Percentiles rank a stretch among this genome's conserved stretches.
Conservation (phyloP, 2,113 vertebrate species). For the Cephalopholis sonnerati region DNA sequence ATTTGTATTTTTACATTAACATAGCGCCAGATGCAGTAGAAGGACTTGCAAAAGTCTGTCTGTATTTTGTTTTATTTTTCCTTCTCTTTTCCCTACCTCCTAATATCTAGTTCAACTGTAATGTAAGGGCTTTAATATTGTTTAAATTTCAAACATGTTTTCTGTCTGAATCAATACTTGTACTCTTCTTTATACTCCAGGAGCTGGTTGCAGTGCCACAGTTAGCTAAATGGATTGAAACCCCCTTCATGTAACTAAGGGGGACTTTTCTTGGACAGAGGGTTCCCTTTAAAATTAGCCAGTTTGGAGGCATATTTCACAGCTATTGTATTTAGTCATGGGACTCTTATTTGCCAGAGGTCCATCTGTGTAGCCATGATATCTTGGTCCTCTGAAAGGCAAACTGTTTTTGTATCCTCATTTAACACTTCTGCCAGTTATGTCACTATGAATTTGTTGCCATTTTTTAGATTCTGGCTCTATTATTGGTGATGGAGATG, state of each 20-base stretch:
- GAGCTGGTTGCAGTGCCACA: slow-evolving; percentile 52
- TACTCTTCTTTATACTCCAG: slow-evolving; percentile 47
- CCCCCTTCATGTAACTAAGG: slow-evolving; percentile 35
- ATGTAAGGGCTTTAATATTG: slow-evolving; percentile 74
- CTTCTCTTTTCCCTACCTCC: slow-evolving; percentile 90
- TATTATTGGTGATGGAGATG: slow-evolving; percentile 23
- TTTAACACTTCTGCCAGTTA: slow-evolving; percentile 51
- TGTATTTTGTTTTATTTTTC: slow-evolving; percentile 83
- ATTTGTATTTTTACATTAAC: slow-evolving; percentile 59
- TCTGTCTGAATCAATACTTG: slow-evolving; percentile 43
- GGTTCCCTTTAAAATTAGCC: slow-evolving; percentile 50
- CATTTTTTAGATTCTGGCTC: slow-evolving; percentile 39
- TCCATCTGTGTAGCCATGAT: slow-evolving; percentile 39
- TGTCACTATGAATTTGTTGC: slow-evolving; percentile 33
- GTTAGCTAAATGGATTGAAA: slow-evolving; percentile 47
- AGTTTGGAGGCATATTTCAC: slow-evolving; percentile 47
- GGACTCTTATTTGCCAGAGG: slow-evolving; percentile 46
- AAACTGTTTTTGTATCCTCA: slow-evolving; percentile 45
- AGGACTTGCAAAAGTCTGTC: slow-evolving; percentile 82
- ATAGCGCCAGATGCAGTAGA: slow-evolving; percentile 76
- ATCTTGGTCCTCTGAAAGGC: slow-evolving; percentile 41
- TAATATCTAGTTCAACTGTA: slow-evolving; percentile 69
- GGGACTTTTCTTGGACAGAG: slow-evolving; percentile 21
- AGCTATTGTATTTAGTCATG: slow-evolving; percentile 40
- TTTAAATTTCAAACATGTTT: slow-evolving; percentile 47